These are phyloP conservation scores for Leptinotarsa undecemlineata DNA, from an alignment of 1,140 invertebrate species.

Conservation along the genomic window DNA sequence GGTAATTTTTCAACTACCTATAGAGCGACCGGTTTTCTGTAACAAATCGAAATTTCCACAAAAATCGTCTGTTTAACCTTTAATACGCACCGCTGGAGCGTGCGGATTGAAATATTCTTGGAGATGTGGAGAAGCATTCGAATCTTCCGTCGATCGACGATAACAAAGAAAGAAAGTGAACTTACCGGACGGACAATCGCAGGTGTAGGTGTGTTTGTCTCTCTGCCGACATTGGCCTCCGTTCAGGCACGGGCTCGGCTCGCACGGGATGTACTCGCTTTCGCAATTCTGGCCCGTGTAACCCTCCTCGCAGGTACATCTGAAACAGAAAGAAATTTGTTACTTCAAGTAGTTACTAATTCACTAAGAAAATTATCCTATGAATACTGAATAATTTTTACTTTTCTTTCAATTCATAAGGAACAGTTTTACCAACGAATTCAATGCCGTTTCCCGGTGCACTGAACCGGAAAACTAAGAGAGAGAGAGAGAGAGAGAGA, in stretches of 20 bases:
- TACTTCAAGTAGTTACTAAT: too few relatives aligned
- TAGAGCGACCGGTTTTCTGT: neutral
- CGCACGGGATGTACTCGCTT: slow-evolving; percentile 85
- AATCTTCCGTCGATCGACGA: neutral
- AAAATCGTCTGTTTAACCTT: slow-evolving; percentile 15
- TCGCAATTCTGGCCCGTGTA: slow-evolving; percentile 91
- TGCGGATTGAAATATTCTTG: neutral
- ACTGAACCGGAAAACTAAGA: too few relatives aligned
- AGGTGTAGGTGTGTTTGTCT: slow-evolving; percentile 80
- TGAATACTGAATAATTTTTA: too few relatives aligned
- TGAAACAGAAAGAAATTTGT: slow-evolving; percentile 55
- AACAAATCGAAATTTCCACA: slow-evolving; percentile 13
- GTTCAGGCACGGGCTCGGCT: slow-evolving; percentile 87
- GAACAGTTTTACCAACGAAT: too few relatives aligned
- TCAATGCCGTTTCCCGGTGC: too few relatives aligned
- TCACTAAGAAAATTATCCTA: too few relatives aligned
- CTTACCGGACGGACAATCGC: slow-evolving; percentile 85
- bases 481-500: too few relatives aligned
- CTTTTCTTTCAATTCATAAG: too few relatives aligned
- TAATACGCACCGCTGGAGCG: slow-evolving; percentile 15
- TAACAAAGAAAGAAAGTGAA: slow-evolving; percentile 34
- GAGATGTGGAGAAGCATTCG: neutral
- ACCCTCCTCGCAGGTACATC: slow-evolving; percentile 85
- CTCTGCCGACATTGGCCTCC: slow-evolving; percentile 79
- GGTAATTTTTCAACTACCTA: neutral